phyloP scores from a whole-genome alignment of 2,113 vertebrate species.

The Sceloporus undulatus region DNA sequence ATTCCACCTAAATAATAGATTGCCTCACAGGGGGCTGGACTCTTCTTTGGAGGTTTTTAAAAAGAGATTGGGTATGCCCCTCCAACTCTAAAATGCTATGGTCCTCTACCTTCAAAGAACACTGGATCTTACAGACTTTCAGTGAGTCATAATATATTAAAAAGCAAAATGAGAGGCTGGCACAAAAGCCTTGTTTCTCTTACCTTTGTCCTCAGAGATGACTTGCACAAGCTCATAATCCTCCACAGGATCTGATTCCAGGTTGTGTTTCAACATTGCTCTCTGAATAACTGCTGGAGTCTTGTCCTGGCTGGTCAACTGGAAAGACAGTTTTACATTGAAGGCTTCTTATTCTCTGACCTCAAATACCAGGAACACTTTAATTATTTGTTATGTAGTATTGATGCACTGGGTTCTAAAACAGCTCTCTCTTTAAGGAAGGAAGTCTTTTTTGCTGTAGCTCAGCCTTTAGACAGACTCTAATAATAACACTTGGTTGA shows the following conservation, averaged over 20 bases:
- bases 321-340: slow-evolving; percentile 33
- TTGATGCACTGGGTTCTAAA: not conserved
- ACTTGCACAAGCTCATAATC: slow-evolving; percentile 92
- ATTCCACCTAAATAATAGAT: too few species aligned
- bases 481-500: not conserved
- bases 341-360: not conserved
- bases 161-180: not conserved
- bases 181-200: slow-evolving; percentile 20
- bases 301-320: slow-evolving; percentile 95
- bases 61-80: too few species aligned
- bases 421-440: rapidly evolving
- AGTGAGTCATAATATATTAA: not conserved
- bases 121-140: not conserved
- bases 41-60: too few species aligned
- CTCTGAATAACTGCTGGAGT: slow-evolving; percentile 88
- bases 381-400: not conserved
- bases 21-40: too few species aligned
- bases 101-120: not conserved
- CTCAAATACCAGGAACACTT: not conserved
- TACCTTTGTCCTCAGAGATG: slow-evolving; percentile 94
- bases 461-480: not conserved
- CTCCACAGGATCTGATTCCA: slow-evolving; percentile 83
- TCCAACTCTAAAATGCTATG: too few species aligned
- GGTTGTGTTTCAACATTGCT: slow-evolving; percentile 92
- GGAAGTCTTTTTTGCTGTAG: not conserved